phyloP scores from a whole-genome alignment of 2,888 invertebrate genomes.

The Deilephila porcellus region DNA sequence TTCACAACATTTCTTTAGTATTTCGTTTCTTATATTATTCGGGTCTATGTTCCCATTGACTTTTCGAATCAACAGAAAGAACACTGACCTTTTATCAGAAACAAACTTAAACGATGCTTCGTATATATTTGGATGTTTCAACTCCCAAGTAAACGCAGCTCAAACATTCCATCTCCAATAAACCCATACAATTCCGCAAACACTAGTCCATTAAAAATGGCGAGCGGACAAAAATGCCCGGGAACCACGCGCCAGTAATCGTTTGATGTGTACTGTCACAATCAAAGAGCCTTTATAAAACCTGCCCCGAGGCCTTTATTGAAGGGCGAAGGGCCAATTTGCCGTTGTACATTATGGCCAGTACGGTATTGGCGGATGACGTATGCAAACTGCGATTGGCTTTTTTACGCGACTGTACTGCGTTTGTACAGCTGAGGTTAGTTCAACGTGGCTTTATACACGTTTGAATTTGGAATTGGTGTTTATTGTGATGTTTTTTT shows the following conservation, averaged over 20 bases:
- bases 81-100: no score
- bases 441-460: no score
- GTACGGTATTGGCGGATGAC: background rate
- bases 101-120: no score
- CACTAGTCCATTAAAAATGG: background rate
- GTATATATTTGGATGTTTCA: no score
- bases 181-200: background rate
- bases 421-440: no score
- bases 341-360: background rate
- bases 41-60: no score
- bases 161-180: background rate
- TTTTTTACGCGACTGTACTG: background rate
- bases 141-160: background rate
- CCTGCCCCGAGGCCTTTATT: background rate
- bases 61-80: no score
- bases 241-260: constrained; percentile 13
- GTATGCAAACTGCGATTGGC: constrained; percentile 10
- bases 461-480: no score
- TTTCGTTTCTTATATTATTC: no score
- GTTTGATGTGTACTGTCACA: constrained; percentile 19
- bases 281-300: constrained; percentile 19
- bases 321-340: constrained; percentile 19
- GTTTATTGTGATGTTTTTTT: no score
- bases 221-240: background rate
- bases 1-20: no score